A percentile compares a stretch with the other conserved stretches of the same genome.
Conservation (phyloP, 2,888 invertebrate species). For the Cinara cedri region DNA sequence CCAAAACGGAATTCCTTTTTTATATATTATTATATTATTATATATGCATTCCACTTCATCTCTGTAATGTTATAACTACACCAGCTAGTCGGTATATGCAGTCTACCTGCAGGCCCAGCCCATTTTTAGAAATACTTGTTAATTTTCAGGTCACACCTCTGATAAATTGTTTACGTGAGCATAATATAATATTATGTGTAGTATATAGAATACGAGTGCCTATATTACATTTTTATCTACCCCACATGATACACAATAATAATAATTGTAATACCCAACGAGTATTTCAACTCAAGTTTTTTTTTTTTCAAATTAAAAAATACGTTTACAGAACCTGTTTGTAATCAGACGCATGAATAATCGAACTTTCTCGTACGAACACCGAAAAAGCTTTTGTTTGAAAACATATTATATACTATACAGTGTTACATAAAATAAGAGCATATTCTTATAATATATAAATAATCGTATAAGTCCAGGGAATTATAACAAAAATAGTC, state of each 20-base stretch:
- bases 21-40: neutral
- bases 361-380: no score
- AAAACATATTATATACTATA: no score
- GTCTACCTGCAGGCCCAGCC: neutral
- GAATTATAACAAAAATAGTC: no score
- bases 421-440: no score
- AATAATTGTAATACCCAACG: constrained; percentile 7
- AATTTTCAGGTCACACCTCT: constrained; percentile 31
- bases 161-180: constrained; percentile 16
- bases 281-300: constrained; percentile 8
- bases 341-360: neutral
- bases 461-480: no score
- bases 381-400: no score
- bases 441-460: no score
- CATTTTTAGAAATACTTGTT: constrained; percentile 26
- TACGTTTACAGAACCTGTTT: constrained; percentile 17
- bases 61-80: neutral
- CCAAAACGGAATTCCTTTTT: constrained; percentile 27
- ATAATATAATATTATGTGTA: no score
- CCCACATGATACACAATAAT: neutral
- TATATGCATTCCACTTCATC: neutral
- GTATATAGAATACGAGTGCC: neutral
- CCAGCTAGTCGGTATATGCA: no score
- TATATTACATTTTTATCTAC: neutral
- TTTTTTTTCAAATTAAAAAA: neutral